Base-by-base conservation (phyloP, 2,113 vertebrate species). In the Glareola pratincola region DNA sequence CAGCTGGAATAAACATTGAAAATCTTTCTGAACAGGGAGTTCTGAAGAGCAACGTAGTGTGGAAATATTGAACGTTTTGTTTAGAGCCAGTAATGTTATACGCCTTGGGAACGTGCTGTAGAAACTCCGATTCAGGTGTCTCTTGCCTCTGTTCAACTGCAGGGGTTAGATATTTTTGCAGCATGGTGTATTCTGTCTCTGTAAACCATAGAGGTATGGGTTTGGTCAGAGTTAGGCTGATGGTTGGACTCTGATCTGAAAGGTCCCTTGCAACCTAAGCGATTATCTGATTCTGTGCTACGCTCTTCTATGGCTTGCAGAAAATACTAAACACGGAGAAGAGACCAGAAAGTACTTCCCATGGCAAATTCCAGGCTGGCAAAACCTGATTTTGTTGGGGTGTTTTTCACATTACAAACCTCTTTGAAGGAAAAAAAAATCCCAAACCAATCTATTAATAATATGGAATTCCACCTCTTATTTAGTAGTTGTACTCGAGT, bases 171-270 rank as follows among this genome's bases (percentile, higher is more conserved):
- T 54, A 26, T 8, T 59, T 89, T 74, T 87, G 19, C 41, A 56
- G 11, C 0, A 0, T 75, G 63, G n/a, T 50, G 8, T 66, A 4
- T 59, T 2, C 16, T 12, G 18, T 39, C 47, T 48, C 47, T 22
- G 47, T 48, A 48, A 47, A 20, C 47, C 47, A 48, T 22, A 48
- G 47, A 22, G 47, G 21, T 21, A 48, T 48, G 47, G 47, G 5
- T 48, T 48, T 48, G 21, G 47, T 48, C 47, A 45, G 43, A 19
- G 43, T 45, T 18, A 45, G 17, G 47, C 10, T 47, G 47, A 47
- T 47, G 47, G 47, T 47, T 47, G 47, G 20, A 47, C 47, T 21
- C 20, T 45, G 18, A 47, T 47, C 47, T 47, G 47, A 47, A 47
- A 47, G 47, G 20, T 20, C 47, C 47, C 47, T 21, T 47, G 20